Evolutionary conservation across 1,140 invertebrate species (phyloP), one percentile per base, ranked within the genome.

Genomic region (Rhopalosiphum padi): DNA sequence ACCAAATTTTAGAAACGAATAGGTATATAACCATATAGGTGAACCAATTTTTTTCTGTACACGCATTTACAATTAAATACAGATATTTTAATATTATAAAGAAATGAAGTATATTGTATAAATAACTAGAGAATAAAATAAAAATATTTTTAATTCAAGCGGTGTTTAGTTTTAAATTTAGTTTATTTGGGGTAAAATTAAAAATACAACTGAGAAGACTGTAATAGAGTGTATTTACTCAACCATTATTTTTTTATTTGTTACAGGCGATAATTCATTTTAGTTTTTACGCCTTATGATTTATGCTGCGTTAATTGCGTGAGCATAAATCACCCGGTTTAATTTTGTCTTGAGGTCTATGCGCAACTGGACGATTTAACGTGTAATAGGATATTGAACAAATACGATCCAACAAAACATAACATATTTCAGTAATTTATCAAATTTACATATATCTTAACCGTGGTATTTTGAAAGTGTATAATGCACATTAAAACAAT

Each of bases 291-390:
- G 90, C 48, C 43, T 25, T 51, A 51, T 92, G 90, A 92, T 92
- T 92, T 92, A 92, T 83, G 43, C 37, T 21, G 68, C 90, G 90
- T 92, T 92, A 92, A 92, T 92, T 68, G 90, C 90, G 68, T n/a
- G n/a, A 30, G 90, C 77, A 92, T 92, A 92, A 92, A 92, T 92
- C 90, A 92, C 90, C n/a, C 77, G 90, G 90, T 92, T 83, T 92
- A 92, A 92, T 92, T 92, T 92, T 35, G 68, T 82, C 68, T 92
- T 21, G 46, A 77, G 68, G 43, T 91, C 90, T 55, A 35, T 37
- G 53, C 43, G 9, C 68, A 83, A 92, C 60, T 77, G 60, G 90
- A 68, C 60, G 90, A 77, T 91, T 91, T 91, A 41, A 91, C 90
- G 60, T 91, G 90, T 92, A 92, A 92, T 92, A 83, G 90, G 90